A percentile compares a stretch with the other conserved stretches of the same genome.
Conservation (phyloP, 2,113 vertebrate genomes). For the Gulo gulo region DNA sequence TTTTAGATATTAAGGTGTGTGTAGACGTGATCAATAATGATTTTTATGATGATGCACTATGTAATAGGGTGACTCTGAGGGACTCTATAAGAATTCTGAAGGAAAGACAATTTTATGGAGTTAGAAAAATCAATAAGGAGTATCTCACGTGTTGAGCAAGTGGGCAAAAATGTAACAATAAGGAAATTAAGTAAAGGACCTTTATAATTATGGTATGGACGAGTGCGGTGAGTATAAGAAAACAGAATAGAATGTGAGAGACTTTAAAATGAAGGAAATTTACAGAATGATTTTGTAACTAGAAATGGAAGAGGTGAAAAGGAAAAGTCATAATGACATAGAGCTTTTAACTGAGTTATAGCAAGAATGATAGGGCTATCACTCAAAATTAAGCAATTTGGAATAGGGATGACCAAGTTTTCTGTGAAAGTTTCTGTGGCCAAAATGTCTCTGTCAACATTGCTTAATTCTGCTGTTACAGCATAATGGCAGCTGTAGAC, state of each 20-base stretch:
- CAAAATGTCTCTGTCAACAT: neutral
- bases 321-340: neutral
- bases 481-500: neutral
- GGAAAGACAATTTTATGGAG: neutral
- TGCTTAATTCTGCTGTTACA: neutral
- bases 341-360: neutral
- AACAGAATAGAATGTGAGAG: neutral
- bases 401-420: neutral
- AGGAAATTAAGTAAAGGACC: neutral
- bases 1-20: neutral
- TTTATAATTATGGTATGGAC: neutral
- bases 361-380: neutral
- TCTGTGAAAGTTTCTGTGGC: neutral
- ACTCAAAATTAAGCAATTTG: neutral
- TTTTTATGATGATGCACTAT: conserved; percentile 4
- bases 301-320: neutral
- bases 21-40: neutral
- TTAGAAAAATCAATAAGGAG: neutral
- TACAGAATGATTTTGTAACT: neutral
- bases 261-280: neutral
- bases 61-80: neutral
- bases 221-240: fast-evolving
- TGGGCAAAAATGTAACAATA: neutral
- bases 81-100: neutral
- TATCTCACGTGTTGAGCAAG: neutral